phyloP scores from a whole-genome alignment of 2,797 vertebrate genomes.

The Urocyon cinereoargenteus region DNA sequence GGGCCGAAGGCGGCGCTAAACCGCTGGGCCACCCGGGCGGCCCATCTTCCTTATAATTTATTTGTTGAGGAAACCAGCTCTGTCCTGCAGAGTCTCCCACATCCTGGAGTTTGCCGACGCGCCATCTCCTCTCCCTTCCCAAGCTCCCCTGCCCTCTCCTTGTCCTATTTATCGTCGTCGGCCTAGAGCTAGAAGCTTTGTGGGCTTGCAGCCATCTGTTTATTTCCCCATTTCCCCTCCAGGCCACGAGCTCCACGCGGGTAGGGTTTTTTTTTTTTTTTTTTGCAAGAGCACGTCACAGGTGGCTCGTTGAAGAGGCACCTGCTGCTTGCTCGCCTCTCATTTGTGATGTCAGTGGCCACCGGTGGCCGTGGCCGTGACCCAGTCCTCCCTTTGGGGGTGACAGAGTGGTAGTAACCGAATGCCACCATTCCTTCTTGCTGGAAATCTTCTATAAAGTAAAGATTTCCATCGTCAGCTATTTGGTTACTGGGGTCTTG shows the following conservation, averaged over 20 bases:
- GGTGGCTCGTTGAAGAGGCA: neutral
- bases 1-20: no score
- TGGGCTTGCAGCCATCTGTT: rapidly evolving
- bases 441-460: neutral
- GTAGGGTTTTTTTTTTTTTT: neutral
- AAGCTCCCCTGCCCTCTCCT: neutral
- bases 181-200: neutral
- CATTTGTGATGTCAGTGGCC: no score
- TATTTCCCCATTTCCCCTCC: neutral
- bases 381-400: neutral
- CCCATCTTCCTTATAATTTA: neutral
- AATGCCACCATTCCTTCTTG: rapidly evolving
- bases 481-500: neutral
- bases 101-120: neutral
- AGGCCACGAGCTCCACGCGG: rapidly evolving
- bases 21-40: no score
- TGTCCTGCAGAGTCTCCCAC: neutral
- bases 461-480: neutral
- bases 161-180: neutral
- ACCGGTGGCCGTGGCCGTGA: neutral
- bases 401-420: neutral
- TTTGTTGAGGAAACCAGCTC: neutral
- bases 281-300: rapidly evolving
- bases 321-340: neutral
- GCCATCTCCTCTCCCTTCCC: rapidly evolving